Evolutionary conservation across 2,113 vertebrate genomes (phyloP).

Genomic region (Cephalopterus ornatus): DNA sequence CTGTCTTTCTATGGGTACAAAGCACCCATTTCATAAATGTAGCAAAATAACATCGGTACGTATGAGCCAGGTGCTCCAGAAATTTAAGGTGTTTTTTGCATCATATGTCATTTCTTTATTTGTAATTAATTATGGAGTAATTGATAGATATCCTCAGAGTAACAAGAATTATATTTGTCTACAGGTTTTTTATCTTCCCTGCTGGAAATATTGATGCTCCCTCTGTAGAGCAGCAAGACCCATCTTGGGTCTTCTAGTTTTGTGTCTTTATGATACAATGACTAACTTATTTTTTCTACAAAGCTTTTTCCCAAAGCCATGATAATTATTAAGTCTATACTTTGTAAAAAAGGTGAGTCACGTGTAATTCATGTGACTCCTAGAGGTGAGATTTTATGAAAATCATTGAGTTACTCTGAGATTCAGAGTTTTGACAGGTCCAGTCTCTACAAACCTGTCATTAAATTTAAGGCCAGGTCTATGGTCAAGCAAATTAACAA

Average conservation of each 20-base stretch:
- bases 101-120: neutral
- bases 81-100: rapidly evolving
- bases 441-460: neutral
- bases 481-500: neutral
- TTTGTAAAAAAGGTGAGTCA: neutral
- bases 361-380: neutral
- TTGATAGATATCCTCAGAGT: too few relatives aligned
- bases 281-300: neutral
- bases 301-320: neutral
- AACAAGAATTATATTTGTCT: too few relatives aligned
- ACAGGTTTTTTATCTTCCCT: too few relatives aligned
- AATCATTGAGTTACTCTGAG: neutral
- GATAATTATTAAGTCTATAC: neutral
- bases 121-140: neutral
- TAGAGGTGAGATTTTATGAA: neutral
- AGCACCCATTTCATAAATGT: neutral
- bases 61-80: neutral
- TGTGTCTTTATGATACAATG: neutral
- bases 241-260: neutral
- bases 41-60: neutral
- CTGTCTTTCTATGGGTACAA: neutral
- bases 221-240: too few relatives aligned
- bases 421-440: neutral
- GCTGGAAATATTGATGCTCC: too few relatives aligned
- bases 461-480: neutral